phyloP scores from a whole-genome alignment of 2,797 vertebrate species.

The Spondyliosoma cantharus region DNA sequence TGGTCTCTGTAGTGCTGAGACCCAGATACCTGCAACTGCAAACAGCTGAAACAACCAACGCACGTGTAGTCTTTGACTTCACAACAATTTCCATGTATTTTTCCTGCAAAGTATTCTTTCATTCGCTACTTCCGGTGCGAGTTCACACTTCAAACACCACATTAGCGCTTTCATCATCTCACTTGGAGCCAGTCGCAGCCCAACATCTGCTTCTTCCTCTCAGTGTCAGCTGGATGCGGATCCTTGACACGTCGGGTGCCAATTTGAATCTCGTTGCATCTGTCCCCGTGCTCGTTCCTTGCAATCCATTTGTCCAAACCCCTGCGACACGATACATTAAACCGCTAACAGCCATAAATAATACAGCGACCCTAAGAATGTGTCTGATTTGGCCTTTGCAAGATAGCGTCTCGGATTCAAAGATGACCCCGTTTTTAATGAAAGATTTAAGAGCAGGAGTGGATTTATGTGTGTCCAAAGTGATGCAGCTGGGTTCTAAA shows the following conservation, averaged over 20 bases:
- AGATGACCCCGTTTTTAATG: slow-evolving; percentile 65
- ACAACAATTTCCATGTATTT: slow-evolving; percentile 1
- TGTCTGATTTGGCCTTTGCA: slow-evolving; percentile 58
- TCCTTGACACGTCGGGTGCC: slow-evolving; percentile 27
- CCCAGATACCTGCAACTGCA: neutral
- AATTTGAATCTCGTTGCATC: slow-evolving; percentile 51
- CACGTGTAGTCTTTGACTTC: neutral
- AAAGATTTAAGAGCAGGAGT: slow-evolving; percentile 73
- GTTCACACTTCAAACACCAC: slow-evolving; percentile 20
- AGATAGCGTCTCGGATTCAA: slow-evolving; percentile 57
- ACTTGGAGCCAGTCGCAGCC: slow-evolving; percentile 54
- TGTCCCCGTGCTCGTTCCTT: slow-evolving; percentile 29
- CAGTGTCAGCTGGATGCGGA: slow-evolving; percentile 37
- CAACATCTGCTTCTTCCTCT: slow-evolving; percentile 65
- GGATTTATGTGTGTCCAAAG: slow-evolving; percentile 68
- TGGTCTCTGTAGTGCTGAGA: neutral
- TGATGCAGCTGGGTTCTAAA: slow-evolving; percentile 69
- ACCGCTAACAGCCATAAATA: slow-evolving; percentile 65
- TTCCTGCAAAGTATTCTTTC: neutral
- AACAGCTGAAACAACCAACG: neutral
- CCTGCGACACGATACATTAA: slow-evolving; percentile 52
- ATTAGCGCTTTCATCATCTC: slow-evolving; percentile 55
- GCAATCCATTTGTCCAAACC: slow-evolving; percentile 47
- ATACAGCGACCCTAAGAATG: slow-evolving; percentile 59
- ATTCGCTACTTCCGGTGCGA: slow-evolving; percentile 3